Evolutionary conservation across 1,140 invertebrate genomes (phyloP).

Genomic region (Bactericera cockerelli): DNA sequence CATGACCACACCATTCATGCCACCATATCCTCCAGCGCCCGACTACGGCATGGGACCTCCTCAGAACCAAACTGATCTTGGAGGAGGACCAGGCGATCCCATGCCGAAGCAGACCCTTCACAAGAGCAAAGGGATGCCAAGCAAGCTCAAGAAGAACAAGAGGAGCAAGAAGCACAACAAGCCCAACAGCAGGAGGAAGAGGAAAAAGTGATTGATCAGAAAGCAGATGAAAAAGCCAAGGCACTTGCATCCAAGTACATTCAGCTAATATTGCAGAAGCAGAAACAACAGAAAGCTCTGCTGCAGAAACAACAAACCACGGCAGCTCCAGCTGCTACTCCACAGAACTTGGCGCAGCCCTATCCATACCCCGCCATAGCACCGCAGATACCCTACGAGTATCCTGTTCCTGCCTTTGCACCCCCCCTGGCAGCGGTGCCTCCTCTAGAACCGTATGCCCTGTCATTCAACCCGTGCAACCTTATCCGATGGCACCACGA

Average conservation of each 20-base stretch:
- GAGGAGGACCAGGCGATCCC: not conserved
- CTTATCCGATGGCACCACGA: not conserved
- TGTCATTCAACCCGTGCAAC: not conserved
- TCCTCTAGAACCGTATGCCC: not conserved
- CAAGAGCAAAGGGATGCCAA: not conserved
- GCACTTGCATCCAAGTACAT: constrained; percentile 2
- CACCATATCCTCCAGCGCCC: not conserved
- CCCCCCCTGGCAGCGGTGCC: not conserved
- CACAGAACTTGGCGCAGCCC: not conserved
- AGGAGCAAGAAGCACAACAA: not conserved
- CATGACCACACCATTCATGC: not conserved
- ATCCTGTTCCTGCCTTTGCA: not conserved
- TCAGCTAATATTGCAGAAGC: not conserved
- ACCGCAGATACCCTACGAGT: not conserved
- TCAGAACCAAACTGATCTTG: not conserved
- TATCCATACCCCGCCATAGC: not conserved
- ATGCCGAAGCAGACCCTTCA: not conserved
- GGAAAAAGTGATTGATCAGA: constrained; percentile 4
- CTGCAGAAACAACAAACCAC: not conserved
- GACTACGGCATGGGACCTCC: not conserved
- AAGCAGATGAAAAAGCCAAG: constrained; percentile 5
- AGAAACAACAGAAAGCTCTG: constrained; percentile 1
- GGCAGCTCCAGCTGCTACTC: not conserved
- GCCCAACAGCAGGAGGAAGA: constrained; percentile 5
- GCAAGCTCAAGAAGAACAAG: constrained; percentile 6